Base-by-base conservation (phyloP, 2,797 vertebrate genomes). In the Sternarchorhynchus goeldii region DNA sequence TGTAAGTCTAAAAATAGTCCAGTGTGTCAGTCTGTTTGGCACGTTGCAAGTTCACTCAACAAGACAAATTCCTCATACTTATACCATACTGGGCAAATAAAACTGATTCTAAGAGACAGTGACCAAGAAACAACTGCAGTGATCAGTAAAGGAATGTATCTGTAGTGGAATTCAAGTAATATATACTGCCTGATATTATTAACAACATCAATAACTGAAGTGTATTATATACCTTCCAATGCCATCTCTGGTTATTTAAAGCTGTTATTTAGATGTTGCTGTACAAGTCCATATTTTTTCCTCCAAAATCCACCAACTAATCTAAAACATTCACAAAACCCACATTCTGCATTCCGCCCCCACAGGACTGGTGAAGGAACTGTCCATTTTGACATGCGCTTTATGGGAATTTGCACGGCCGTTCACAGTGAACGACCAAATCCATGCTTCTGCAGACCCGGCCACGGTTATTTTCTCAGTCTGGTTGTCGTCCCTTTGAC, bases 401-500 rank as follows among this genome's bases (percentile, higher is more conserved):
- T 80, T 80, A 77, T 80, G 70, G 68, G 75, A 84, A 75, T 73
- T 79, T 69, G 53, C 82, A 75, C 58, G 53, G n/a, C 59, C 53
- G 50, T 75, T 75, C 62, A 58, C 45, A 73, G 57, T 76, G 84
- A 83, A 78, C 72, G 64, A 71, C 69, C 10, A 75, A 25, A 66
- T 70, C 69, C 50, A 34, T 12, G 6, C 65, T 58, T 59, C 72
- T 32, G 63, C 78, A 78, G 77, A 75, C 6, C 69, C 58, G 58
- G 31, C 64, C 64, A 41, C 25, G 71, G 39, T 73, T 60, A 80
- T 82, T 83, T 83, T 73, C 74, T 68, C 76, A 75, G 73, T 83
- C 82, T 86, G 85, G 69, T 79, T 80, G 75, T 82, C 75, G 86
- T 76, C 81, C 84, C 78, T 81, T 82, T 67, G 84, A 85, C 83